These are phyloP conservation scores for Sarcophaga peregrina DNA, from an alignment of 1,140 invertebrate species.

Conservation along the genomic window DNA sequence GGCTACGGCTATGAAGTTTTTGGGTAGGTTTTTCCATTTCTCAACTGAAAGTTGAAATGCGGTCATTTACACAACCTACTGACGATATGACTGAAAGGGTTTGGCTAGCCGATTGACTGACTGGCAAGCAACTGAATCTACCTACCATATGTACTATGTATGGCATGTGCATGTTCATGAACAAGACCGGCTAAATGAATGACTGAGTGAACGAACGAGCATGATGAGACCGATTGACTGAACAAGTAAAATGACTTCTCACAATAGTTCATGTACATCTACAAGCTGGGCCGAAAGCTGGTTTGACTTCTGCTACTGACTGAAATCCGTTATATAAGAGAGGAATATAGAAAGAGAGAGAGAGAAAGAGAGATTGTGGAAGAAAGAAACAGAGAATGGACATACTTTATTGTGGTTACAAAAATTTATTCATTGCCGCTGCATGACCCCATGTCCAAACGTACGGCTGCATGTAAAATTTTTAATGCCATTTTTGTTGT, in stretches of 20 bases:
- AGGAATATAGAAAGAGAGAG: no score
- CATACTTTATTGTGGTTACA: slow-evolving; percentile 2
- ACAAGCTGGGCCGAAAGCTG: neutral
- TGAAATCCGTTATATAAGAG: no score
- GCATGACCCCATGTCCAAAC: neutral
- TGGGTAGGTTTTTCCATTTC: neutral
- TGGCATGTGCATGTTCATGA: no score
- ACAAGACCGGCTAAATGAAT: neutral
- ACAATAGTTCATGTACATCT: no score
- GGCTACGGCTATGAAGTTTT: neutral
- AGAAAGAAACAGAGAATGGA: neutral
- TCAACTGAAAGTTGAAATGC: slow-evolving; percentile 10
- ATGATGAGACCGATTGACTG: neutral
- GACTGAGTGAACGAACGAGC: neutral
- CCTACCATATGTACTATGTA: no score
- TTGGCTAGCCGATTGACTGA: no score
- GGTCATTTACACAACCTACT: slow-evolving; percentile 20
- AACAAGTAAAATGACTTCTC: slow-evolving; percentile 8
- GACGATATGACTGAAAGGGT: neutral
- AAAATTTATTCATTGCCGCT: neutral
- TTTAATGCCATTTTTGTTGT: neutral
- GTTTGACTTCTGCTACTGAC: neutral
- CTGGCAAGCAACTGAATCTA: no score
- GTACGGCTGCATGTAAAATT: neutral
- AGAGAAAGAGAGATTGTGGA: no score